phyloP scores from a whole-genome alignment of 2,113 vertebrate species.

The Colinus virginianus region DNA sequence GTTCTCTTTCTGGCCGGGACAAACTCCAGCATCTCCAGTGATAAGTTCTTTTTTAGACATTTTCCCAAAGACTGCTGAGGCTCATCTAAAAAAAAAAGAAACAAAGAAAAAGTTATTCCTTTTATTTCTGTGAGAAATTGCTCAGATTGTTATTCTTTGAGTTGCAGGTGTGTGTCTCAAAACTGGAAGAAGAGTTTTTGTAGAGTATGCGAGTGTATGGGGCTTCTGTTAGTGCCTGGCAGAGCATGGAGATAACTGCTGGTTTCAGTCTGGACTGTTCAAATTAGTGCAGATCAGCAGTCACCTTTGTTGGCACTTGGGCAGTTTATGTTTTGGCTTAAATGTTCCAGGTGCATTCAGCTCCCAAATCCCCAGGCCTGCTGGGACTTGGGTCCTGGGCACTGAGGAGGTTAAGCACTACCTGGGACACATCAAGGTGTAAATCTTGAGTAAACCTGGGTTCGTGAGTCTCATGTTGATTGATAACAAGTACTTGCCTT shows the following conservation, averaged over 20 bases:
- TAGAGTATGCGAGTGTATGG: accelerated
- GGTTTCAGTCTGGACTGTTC: neutral
- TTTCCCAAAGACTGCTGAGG: neutral
- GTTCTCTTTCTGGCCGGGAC: neutral
- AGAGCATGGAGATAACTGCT: accelerated
- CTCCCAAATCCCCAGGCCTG: neutral
- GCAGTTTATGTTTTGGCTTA: neutral
- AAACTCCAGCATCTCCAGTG: accelerated
- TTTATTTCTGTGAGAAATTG: neutral
- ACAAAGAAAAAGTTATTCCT: neutral
- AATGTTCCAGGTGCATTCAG: neutral
- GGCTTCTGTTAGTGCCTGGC: neutral
- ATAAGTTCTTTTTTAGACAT: neutral
- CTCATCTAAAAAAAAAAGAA: neutral
- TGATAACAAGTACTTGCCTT: neutral
- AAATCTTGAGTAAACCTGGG: neutral
- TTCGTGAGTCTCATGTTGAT: neutral
- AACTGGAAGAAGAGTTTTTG: neutral
- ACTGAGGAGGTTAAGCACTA: neutral
- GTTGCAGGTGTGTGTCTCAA: neutral
- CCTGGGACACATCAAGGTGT: accelerated
- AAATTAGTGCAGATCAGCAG: neutral
- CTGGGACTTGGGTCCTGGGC: neutral
- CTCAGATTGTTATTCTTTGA: neutral
- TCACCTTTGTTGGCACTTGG: neutral